Conservation (phyloP, 2,888 invertebrate species). For the Eupsilia transversa region DNA sequence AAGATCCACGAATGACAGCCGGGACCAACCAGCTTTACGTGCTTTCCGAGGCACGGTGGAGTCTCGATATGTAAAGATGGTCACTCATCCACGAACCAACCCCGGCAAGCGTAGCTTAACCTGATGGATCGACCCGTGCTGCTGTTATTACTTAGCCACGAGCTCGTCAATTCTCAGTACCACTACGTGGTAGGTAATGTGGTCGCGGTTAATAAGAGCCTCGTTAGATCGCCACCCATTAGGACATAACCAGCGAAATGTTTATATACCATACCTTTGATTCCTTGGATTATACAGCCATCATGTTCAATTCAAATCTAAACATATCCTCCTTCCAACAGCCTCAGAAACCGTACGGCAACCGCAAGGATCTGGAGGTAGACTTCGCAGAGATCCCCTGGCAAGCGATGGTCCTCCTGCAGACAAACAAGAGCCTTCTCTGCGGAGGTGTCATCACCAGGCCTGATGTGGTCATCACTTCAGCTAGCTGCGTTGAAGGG, state of each 20-base stretch:
- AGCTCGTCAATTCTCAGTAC: too few relatives aligned
- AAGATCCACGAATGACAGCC: too few relatives aligned
- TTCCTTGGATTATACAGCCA: not conserved
- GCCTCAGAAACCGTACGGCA: constrained; percentile 90
- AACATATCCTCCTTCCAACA: constrained; percentile 50
- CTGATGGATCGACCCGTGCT: too few relatives aligned
- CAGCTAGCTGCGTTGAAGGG: constrained; percentile 96
- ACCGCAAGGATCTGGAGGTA: constrained; percentile 90
- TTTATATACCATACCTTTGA: not conserved
- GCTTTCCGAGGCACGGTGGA: too few relatives aligned
- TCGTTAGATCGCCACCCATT: too few relatives aligned
- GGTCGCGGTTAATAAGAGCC: too few relatives aligned
- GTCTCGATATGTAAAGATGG: too few relatives aligned
- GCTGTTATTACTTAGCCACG: too few relatives aligned
- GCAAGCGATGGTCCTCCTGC: constrained; percentile 95
- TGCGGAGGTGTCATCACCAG: constrained; percentile 95
- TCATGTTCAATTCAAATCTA: not conserved
- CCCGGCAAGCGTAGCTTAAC: too few relatives aligned
- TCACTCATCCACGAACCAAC: too few relatives aligned
- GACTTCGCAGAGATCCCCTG: constrained; percentile 96
- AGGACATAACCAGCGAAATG: not conserved
- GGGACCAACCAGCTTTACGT: too few relatives aligned
- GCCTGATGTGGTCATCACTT: constrained; percentile 93
- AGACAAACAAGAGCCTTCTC: constrained; percentile 93
- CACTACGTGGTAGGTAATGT: too few relatives aligned